These are phyloP conservation scores for Rhynchonema sp. DNA, from an alignment of 2,888 invertebrate genomes.

Conservation along the genomic window DNA sequence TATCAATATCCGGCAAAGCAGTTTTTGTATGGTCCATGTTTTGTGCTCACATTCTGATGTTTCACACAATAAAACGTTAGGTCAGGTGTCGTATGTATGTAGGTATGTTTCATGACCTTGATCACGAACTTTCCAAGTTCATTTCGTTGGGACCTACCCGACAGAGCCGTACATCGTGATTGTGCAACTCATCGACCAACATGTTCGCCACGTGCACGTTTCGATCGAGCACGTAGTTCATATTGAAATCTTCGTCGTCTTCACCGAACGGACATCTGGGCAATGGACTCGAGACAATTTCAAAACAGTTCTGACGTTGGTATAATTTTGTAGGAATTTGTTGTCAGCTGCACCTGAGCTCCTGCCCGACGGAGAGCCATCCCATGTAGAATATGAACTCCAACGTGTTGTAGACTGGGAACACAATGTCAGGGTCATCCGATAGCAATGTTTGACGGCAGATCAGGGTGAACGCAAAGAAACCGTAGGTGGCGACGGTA, in stretches of 20 bases:
- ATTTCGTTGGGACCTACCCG: too few species aligned
- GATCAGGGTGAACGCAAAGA: not conserved
- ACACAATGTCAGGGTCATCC: not conserved
- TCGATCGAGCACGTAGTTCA: constrained; percentile 2
- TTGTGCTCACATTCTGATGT: too few species aligned
- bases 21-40: too few species aligned
- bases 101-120: too few species aligned
- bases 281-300: too few species aligned
- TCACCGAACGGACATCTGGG: constrained; percentile 4
- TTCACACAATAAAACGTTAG: not conserved
- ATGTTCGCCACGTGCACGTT: constrained; percentile 1
- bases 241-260: constrained; percentile 3
- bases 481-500: not conserved
- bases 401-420: not conserved
- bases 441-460: not conserved
- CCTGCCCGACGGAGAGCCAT: not conserved
- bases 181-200: constrained; percentile 2
- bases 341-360: not conserved
- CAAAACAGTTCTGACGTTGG: not conserved
- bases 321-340: not conserved
- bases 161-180: not conserved
- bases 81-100: too few species aligned
- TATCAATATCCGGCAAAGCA: too few species aligned
- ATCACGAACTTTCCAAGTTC: too few species aligned
- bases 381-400: not conserved